Conservation (phyloP, 2,113 vertebrate genomes). For the Phylloscopus whistleri region DNA sequence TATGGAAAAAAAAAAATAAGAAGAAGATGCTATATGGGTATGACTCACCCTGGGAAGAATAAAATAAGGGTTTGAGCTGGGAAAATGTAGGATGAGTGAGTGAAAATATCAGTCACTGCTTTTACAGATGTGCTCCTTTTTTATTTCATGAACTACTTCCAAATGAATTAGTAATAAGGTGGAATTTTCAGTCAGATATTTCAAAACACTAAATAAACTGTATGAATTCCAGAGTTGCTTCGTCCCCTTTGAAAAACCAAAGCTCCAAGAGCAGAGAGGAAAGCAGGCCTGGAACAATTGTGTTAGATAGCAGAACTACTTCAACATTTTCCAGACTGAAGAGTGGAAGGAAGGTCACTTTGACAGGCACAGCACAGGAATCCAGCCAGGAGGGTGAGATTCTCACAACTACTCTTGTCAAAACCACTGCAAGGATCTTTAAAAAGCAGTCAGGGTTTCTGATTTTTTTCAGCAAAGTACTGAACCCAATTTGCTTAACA, state of each 20-base stretch:
- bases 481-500: neutral
- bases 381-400: neutral
- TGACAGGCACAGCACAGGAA: neutral
- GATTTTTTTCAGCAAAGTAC: neutral
- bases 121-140: neutral
- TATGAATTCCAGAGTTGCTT: neutral
- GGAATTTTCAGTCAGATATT: neutral
- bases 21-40: neutral
- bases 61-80: neutral
- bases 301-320: neutral
- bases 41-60: neutral
- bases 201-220: neutral
- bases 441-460: neutral
- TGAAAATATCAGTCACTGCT: neutral
- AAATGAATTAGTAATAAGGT: neutral
- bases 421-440: neutral
- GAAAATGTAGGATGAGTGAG: neutral
- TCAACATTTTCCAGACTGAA: neutral
- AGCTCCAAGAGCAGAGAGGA: neutral
- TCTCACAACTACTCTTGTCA: neutral
- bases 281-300: neutral
- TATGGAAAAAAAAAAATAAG: neutral
- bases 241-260: neutral
- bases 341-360: neutral
- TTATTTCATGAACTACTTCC: neutral